These are phyloP conservation scores for Brachyistius frenatus DNA, from an alignment of 2,113 vertebrate species.

Conservation along the genomic window DNA sequence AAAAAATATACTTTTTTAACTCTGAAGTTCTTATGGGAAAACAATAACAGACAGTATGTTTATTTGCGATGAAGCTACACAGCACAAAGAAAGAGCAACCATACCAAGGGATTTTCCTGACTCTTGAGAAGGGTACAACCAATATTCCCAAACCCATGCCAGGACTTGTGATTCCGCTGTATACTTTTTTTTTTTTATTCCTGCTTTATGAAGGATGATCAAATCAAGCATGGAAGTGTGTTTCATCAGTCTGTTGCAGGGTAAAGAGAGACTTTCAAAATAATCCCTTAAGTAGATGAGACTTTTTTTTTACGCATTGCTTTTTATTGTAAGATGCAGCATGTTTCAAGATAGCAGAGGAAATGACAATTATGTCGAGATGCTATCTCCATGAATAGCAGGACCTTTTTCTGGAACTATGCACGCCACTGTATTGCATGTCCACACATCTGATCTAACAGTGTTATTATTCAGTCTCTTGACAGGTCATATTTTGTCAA, in stretches of 20 bases:
- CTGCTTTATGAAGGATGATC: constrained; percentile 78
- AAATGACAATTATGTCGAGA: constrained; percentile 73
- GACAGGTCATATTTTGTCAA: constrained; percentile 85
- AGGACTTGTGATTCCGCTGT: constrained; percentile 74
- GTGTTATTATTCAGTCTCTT: constrained; percentile 83
- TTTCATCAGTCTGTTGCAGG: constrained; percentile 81
- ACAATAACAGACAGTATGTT: constrained; percentile 85
- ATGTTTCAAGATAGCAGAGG: constrained; percentile 62
- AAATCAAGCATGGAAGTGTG: constrained; percentile 78
- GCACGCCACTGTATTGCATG: constrained; percentile 52
- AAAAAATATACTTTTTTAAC: constrained; percentile 78
- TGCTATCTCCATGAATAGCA: constrained; percentile 62
- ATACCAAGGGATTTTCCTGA: constrained; percentile 76
- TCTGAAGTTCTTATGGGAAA: constrained; percentile 78
- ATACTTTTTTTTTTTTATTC: constrained; percentile 47
- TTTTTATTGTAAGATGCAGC: constrained; percentile 65
- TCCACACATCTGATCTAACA: constrained; percentile 70
- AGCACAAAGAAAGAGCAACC: constrained; percentile 80
- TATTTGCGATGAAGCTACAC: constrained; percentile 82
- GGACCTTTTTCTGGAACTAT: constrained; percentile 55
- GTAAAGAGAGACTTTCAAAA: constrained; percentile 84
- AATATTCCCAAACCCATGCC: constrained; percentile 82
- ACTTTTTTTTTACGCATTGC: constrained; percentile 62
- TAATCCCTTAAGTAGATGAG: constrained; percentile 81
- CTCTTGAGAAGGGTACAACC: constrained; percentile 83